Base-by-base conservation (phyloP, 2,888 invertebrate genomes). In the Mesorhabditis belari region DNA sequence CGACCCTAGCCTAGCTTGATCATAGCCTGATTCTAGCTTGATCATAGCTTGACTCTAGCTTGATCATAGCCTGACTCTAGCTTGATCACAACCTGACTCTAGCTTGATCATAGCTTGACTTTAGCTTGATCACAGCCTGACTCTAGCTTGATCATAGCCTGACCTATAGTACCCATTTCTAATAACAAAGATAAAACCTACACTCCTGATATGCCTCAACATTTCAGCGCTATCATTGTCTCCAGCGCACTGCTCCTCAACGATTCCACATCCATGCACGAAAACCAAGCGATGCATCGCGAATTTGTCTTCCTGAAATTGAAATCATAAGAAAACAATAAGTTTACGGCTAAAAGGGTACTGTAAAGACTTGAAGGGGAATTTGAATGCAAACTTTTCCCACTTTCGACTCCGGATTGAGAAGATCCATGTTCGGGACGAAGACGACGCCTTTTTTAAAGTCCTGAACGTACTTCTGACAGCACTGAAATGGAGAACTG, bases 391-490 rank as follows among this genome's bases (percentile, higher is more conserved):
- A 35, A 1, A n/a, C 44, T n/a, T n/a, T n/a, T 17, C 44, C 44
- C 12, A 35, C 44, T n/a, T 9, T 35, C n/a, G 12, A 17, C 51
- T 61, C 60, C 29, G 57, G 57, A 49, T 62, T 63, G 3, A 66
- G 64, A n/a, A 64, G 63, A 53, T 70, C 70, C 61, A 67, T 35
- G 19, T 64, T 60, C 5, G 72, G 72, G 58, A 70, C 63, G 5
- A 54, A 52, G 29, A 69, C 57, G 27, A 64, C 60, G 49, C 63
- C 64, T n/a, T 58, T 51, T 6, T 62, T 62, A n/a, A 73, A 65
- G 35, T 71, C 65, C 23, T 69, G 63, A 19, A 71, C 66, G 55
- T 77, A 71, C 51, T 70, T 61, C 26, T 67, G 58, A 58, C 75
- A 77, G n/a, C n/a, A n/a, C n/a, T n/a, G n/a, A n/a, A n/a, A n/a